These are phyloP conservation scores for Ianthella basta DNA, from an alignment of 37 sponge, comb jelly and placozoan species.

Conservation along the genomic window DNA sequence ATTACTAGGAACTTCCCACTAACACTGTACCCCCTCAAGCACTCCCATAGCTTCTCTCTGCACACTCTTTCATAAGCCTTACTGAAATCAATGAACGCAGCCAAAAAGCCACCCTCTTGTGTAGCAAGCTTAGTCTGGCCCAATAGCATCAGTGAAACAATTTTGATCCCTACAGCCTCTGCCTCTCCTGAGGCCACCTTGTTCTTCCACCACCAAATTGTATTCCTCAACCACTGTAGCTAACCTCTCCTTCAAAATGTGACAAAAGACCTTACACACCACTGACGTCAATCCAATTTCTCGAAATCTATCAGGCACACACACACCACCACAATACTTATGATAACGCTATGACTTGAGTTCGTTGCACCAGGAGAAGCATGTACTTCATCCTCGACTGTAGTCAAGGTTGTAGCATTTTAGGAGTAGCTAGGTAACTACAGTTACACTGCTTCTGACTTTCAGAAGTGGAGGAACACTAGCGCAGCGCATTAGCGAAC, in stretches of 20 bases:
- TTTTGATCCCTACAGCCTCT: slow-evolving; percentile 13
- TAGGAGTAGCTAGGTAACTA: too few species aligned
- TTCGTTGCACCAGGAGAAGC: too few species aligned
- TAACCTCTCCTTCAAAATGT: neutral
- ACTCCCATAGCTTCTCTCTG: slow-evolving; percentile 12
- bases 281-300: neutral
- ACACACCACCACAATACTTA: neutral
- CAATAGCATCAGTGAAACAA: neutral
- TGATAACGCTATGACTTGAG: too few species aligned
- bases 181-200: slow-evolving; percentile 23
- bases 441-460: too few species aligned
- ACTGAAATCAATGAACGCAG: slow-evolving; percentile 16
- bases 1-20: neutral
- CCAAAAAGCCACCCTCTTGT: neutral
- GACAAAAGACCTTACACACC: slow-evolving; percentile 4
- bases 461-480: too few species aligned
- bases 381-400: too few species aligned
- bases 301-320: neutral
- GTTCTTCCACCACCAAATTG: slow-evolving; percentile 2
- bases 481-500: too few species aligned
- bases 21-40: neutral
- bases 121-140: neutral
- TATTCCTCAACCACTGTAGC: neutral
- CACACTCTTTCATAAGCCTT: slow-evolving; percentile 8
- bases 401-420: too few species aligned